Conservation (phyloP, 2,888 invertebrate species). For the Zygothrica quintamaculata region DNA sequence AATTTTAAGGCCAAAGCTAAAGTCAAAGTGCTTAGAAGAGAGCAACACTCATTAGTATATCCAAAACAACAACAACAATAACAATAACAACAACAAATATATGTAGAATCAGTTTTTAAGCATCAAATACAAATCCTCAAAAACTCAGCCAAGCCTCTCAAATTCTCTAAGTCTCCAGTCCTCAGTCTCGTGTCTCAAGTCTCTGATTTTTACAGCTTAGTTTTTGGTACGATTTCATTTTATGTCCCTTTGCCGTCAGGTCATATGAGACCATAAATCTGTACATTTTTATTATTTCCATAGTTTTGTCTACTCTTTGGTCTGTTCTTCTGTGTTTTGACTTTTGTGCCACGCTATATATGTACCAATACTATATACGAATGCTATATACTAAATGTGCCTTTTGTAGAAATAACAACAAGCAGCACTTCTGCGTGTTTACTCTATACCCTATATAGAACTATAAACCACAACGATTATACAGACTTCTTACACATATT, state of each 20-base stretch:
- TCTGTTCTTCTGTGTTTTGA: slow-evolving; percentile 6
- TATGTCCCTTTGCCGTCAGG: slow-evolving; percentile 23
- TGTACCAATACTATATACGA: too few species aligned
- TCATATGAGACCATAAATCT: slow-evolving; percentile 31
- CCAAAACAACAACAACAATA: slow-evolving; percentile 15
- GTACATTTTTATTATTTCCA: slow-evolving; percentile 23
- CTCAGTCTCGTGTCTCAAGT: slow-evolving; percentile 21
- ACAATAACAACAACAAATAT: slow-evolving; percentile 19
- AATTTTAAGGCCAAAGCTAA: slow-evolving; percentile 60
- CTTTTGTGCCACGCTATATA: slow-evolving; percentile 27
- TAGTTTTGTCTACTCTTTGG: slow-evolving; percentile 3
- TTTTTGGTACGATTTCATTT: slow-evolving; percentile 23
- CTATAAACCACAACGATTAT: too few species aligned
- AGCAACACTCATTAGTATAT: slow-evolving; percentile 62
- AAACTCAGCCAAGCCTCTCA: slow-evolving; percentile 42
- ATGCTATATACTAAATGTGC: slow-evolving; percentile 17
- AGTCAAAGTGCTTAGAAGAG: slow-evolving; percentile 29
- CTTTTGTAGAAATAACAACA: not conserved
- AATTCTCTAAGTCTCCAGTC: slow-evolving; percentile 4
- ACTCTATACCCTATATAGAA: too few species aligned
- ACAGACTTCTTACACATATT: too few species aligned
- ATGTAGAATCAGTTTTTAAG: too few species aligned
- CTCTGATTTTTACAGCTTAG: slow-evolving; percentile 36
- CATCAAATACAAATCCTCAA: slow-evolving; percentile 36
- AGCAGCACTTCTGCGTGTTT: too few species aligned